Evolutionary conservation across 1,140 invertebrate species (phyloP).

Genomic region (Papilio xuthus): DNA sequence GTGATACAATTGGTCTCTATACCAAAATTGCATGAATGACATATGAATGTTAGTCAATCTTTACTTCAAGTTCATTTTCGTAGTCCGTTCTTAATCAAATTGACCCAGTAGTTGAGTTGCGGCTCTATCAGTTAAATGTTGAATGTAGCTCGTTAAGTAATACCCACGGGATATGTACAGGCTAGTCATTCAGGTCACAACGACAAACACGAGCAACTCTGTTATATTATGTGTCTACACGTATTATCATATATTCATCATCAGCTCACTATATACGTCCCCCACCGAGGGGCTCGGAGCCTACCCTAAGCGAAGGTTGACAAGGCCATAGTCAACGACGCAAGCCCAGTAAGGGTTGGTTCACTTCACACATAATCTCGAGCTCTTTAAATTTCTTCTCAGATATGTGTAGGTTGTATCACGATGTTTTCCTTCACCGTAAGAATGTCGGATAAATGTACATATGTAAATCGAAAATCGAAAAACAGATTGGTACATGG

Average conservation of each 20-base stretch:
- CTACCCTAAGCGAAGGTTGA: no score
- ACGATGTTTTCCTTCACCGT: no score
- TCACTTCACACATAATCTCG: no score
- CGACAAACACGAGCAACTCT: neutral
- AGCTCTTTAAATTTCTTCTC: no score
- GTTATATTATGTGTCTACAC: neutral
- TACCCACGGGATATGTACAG: neutral
- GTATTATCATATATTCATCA: neutral
- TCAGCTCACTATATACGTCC: no score
- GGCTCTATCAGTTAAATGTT: neutral
- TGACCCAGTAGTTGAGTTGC: neutral
- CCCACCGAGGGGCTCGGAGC: no score
- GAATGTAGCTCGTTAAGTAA: constrained; percentile 8
- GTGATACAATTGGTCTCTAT: neutral
- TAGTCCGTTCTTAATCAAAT: neutral
- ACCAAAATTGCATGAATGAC: neutral
- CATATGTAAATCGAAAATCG: no score
- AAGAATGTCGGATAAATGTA: no score
- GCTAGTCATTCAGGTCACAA: neutral
- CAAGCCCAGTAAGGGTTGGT: no score
- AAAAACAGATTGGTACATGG: no score
- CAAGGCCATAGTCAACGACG: no score
- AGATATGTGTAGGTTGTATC: no score
- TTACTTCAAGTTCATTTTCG: neutral
- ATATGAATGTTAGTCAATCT: neutral